Base-by-base conservation (phyloP, 2,113 vertebrate genomes). In the Nettapus auritus region DNA sequence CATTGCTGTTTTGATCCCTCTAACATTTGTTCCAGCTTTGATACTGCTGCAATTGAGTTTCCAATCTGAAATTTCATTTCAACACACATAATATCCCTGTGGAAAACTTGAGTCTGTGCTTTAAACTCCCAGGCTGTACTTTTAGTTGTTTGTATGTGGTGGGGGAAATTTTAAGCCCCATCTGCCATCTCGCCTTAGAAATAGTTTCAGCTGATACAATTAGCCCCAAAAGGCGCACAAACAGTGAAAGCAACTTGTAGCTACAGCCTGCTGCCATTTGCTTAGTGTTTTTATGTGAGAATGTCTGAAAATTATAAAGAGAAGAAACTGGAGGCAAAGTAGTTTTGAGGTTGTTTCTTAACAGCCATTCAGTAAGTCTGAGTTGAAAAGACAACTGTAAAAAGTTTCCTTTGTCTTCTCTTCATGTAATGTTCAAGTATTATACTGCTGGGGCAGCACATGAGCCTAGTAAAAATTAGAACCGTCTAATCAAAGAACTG, bases 11-110 rank as follows among this genome's bases (percentile, higher is more conserved):
- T 94, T 86, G 82, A 93, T 92, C 36, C 21, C n/a, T 78, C 34
- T 81, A 68, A 38, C 63, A 8, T 79, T 83, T 95, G 48, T 38
- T 93, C n/a, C 67, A 69, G 36, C 73, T 94, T 90, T 89, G 60
- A 74, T 57, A 78, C 53, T 62, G 18, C 28, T 94, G n/a, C 66
- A 46, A 5, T 57, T 29, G 53, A 64, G 20, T 55, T 93, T 82
- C 31, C 75, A 83, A 14, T 46, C 64, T 4, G 0, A 77, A 79
- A 38, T 68, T 21, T 86, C 56, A 81, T 82, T 91, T 66, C 46
- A 89, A 76, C 34, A 66, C 9, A 6, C 50, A 89, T 79, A 19
- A 38, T 26, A 56, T 46, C 21, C 33, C 53, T 3, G 2, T 46
- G 29, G 36, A 86, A 48, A 83, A 11, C 20, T 18, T 38, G 67